Evolutionary conservation across 2,113 vertebrate species (phyloP), one percentile per base, ranked within the genome.

Genomic region (Eulacestoma nigropectus): DNA sequence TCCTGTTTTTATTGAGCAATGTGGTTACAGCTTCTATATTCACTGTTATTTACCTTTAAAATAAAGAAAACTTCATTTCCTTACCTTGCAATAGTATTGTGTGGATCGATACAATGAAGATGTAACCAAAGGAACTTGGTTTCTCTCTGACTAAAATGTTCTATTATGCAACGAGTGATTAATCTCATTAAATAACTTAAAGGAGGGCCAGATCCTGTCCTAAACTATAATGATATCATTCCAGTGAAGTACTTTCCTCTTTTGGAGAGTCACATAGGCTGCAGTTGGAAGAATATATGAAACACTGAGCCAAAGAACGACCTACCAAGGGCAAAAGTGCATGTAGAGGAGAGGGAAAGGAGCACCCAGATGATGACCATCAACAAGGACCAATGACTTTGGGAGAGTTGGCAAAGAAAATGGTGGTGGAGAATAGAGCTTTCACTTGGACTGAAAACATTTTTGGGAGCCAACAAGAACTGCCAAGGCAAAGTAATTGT

Each of bases 401-500:
- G 55, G 42, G 55, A 96, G 46, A 93, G 69, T 0, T 91, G 93
- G 87, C 91, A 83, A 81, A 68, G 77, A 60, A 87, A 92, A 87
- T 25, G 18, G 35, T 85, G 44, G 39, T 46, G 39, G 37, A 56
- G 59, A 80, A 78, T 32, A 69, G 16, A 79, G 63, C 49, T 92
- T 88, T 95, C 29, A 53, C 69, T 92, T 91, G 74, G 84, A 93
- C 37, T 69, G 52, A 32, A 88, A 93, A 69, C 18, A 63, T 39
- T 68, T 86, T 41, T 76, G n/a, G 53, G 39, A 96, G 73, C 94
- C 89, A 95, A 52, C 13, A 95, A 91, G 77, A 83, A 42, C 76
- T 90, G 95, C 85, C 88, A 96, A 94, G 65, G 73, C 30, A 94
- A 92, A 95, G 89, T 50, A 96, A 94, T 95, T 91, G 63, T 50